Base-by-base conservation (phyloP, 2,888 invertebrate genomes). In the Orchesella flavescens region DNA sequence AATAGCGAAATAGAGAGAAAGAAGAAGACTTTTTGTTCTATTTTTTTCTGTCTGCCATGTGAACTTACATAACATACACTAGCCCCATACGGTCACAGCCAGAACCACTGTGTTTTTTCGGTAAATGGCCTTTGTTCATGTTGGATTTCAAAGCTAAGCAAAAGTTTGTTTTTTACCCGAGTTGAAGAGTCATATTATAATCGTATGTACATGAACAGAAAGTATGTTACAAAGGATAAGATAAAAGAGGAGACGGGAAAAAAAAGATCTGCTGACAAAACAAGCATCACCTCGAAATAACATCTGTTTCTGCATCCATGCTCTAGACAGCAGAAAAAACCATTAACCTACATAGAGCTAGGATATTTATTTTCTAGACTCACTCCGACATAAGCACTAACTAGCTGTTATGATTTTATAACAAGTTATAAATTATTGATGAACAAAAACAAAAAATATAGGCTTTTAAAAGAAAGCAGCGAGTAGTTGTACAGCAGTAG, bases 301-400 rank as follows among this genome's bases (percentile, higher is more conserved):
- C 79, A 79, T 79, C 79, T 79, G 79, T 79, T 79, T 43, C 79
- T 63, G 43, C 79, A 79, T 79, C 79, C 79, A 79, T 79, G 71
- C 79, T 79, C 79, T 71, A 72, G 63, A 79, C 79, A 79, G 65
- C 63, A 59, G 68, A 73, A 80, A 79, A 80, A 73, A 80, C 80
- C 80, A 80, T 80, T 80, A 80, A 80, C 80, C 80, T 80, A 80
- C 66, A 73, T 79, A 59, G 71, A 55, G 55, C 53, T n/a, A 57
- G 13, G 23, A 17, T 57, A 79, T 72, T 79, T 72, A 65, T 72
- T 79, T 71, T 77, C 49, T 66, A 74, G 55, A 57, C 53, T 19
- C 63, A 59, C 69, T 1, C 69, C 66, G 49, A 68, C 61, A 68
- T 17, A 71, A 34, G 17, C 17, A 12, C 75, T 71, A 78, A 69